Evolutionary conservation across 2,797 vertebrate species (phyloP), one percentile per base, ranked within the genome.

Genomic region (Mallotus villosus): DNA sequence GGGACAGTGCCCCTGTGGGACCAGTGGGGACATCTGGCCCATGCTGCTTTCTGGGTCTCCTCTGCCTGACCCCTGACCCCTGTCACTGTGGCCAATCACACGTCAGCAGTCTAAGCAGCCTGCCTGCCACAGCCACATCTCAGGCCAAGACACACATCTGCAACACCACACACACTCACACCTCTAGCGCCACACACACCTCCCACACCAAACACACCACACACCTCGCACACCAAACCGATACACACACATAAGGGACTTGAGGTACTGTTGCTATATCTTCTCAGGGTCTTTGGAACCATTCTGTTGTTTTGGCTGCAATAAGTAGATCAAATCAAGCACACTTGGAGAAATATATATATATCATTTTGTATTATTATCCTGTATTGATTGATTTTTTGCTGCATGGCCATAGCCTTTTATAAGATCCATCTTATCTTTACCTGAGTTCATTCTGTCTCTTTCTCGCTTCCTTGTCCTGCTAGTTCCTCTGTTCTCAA

Each of bases 21-120:
- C 34, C 68, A 74, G 70, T 67, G 1, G 4, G 79, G 87, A 91
- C 90, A 91, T 92, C 89, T 92, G 91, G 90, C 88, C 85, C 78
- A 61, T 83, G 83, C 83, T 82, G 83, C 83, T 80, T 83, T 83
- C 75, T 77, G 75, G 79, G 78, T 69, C 84, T 80, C 32, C 37
- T 73, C 34, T 51, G 25, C 69, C 76, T 84, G 87, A 83, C 87
- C 59, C 66, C 79, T 85, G 86, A 85, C 87, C 86, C 66, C 16
- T 2, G 49, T 77, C 75, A 81, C 79, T 74, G 73, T 72, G 81
- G 2, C 81, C 79, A 78, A 63, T 63, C 79, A 65, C 62, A 60
- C 78, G 63, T 80, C 75, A 57, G 72, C 63, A 41, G 67, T n/a
- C 60, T 53, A 25, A 55, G 74, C 70, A 19, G 66, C 80, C 14